These are phyloP conservation scores for Porites australiensis DNA, from an alignment of 64 coral and sea anemone genomes.

Conservation along the genomic window DNA sequence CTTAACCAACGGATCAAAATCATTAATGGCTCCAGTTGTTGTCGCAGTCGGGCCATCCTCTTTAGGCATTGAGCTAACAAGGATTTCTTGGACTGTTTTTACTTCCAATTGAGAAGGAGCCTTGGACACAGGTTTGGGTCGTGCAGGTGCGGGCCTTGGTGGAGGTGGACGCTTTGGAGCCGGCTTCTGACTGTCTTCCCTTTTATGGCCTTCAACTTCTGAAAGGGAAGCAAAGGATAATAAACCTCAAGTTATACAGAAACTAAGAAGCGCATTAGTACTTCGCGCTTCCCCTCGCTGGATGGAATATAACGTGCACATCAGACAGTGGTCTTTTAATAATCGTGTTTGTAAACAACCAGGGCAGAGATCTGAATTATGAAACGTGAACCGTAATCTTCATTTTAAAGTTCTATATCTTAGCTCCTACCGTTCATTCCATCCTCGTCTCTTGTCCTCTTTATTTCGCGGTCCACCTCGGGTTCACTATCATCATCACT, in stretches of 20 bases:
- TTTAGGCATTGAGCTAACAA: constrained; percentile 42
- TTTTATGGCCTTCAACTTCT: constrained; percentile 18
- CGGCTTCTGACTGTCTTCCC: constrained; percentile 9
- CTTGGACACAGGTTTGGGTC: constrained; percentile 11
- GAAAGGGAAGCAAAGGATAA: background rate
- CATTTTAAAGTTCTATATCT: no score
- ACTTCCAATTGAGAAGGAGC: constrained; percentile 43
- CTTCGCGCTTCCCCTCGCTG: no score
- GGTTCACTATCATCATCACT: constrained; percentile 53
- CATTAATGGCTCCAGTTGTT: constrained; percentile 31
- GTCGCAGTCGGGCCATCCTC: background rate
- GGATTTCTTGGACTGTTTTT: constrained; percentile 48
- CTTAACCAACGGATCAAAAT: constrained; percentile 75
- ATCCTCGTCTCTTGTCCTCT: background rate
- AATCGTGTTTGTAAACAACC: no score
- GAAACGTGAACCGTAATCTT: no score
- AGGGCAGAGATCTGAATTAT: no score
- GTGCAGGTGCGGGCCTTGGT: constrained; percentile 62
- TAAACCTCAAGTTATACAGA: background rate
- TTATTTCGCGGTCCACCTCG: constrained; percentile 68
- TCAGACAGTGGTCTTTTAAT: no score
- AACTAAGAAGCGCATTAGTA: background rate
- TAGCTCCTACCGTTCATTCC: background rate
- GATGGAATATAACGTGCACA: no score
- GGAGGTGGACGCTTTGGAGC: constrained; percentile 77